phyloP scores from a whole-genome alignment of 1,140 invertebrate genomes.

The Pogonognathellus flavescens region DNA sequence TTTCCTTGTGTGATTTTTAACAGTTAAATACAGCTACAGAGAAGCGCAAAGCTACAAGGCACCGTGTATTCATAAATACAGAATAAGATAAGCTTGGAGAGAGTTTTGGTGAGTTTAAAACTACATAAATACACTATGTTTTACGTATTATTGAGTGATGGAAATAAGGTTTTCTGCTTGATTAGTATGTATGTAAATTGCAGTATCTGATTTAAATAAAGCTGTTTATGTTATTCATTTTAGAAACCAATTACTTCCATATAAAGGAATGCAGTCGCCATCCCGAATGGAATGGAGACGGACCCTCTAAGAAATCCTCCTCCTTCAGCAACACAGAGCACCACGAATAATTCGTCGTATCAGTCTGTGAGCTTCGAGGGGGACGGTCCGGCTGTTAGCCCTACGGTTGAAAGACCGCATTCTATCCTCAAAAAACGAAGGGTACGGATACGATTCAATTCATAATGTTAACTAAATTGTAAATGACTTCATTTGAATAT shows the following conservation, averaged over 20 bases:
- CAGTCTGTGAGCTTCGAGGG: conserved; percentile 25
- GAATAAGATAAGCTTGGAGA: no score
- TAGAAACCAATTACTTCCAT: not conserved
- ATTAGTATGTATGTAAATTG: not conserved
- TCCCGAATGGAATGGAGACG: conserved; percentile 51
- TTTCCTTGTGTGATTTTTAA: no score
- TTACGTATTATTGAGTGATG: no score
- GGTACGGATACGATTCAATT: no score
- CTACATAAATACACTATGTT: no score
- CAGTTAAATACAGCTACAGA: no score
- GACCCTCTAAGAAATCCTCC: conserved; percentile 39
- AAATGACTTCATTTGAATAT: no score
- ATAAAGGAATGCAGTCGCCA: conserved; percentile 12
- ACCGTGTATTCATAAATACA: no score
- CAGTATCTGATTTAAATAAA: not conserved
- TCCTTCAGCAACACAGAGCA: not conserved
- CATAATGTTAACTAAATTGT: no score
- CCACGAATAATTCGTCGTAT: not conserved
- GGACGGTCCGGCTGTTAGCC: not conserved
- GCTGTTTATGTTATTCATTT: not conserved
- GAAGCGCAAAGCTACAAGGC: no score
- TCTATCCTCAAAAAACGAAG: not conserved
- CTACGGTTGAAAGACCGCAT: not conserved
- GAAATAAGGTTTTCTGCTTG: no score
- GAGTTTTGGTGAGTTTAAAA: no score